Conservation (phyloP, 2,888 invertebrate genomes). For the Calameuta idolon region DNA sequence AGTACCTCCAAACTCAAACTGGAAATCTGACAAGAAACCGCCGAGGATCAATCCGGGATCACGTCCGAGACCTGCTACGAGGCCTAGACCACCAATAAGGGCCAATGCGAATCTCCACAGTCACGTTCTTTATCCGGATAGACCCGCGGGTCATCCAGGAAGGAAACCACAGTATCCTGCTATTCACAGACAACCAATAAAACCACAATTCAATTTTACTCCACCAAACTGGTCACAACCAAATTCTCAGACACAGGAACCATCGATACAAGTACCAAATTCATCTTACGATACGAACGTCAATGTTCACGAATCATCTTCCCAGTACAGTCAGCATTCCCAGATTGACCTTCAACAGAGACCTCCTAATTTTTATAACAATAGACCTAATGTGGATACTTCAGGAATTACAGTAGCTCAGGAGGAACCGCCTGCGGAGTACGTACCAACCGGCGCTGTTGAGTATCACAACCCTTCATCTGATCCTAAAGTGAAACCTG, state of each 20-base stretch:
- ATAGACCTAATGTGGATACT: conserved; percentile 22
- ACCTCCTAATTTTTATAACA: conserved; percentile 28
- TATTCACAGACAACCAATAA: conserved; percentile 6
- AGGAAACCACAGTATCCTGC: conserved; percentile 35
- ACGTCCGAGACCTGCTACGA: conserved; percentile 49
- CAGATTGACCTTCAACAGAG: conserved; percentile 33
- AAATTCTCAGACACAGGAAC: conserved; percentile 38
- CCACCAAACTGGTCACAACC: conserved; percentile 29
- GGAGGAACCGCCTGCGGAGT: conserved; percentile 30
- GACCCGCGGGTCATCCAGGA: conserved; percentile 37
- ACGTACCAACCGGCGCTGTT: conserved; percentile 51
- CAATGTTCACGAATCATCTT: neutral
- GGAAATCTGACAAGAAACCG: conserved; percentile 59
- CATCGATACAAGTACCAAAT: conserved; percentile 21
- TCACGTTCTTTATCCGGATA: conserved; percentile 36
- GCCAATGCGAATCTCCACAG: conserved; percentile 18
- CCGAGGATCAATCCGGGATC: conserved; percentile 41
- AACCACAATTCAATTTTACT: conserved; percentile 12
- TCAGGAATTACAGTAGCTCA: conserved; percentile 1
- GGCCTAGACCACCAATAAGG: conserved; percentile 46
- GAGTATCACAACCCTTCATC: conserved; percentile 55
- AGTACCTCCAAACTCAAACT: conserved; percentile 40
- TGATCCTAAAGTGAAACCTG: conserved; percentile 41
- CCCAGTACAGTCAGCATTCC: conserved; percentile 1
- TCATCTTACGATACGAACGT: neutral